Evolutionary conservation across 2,888 invertebrate species (phyloP).

Genomic region (Epirrita christyi): DNA sequence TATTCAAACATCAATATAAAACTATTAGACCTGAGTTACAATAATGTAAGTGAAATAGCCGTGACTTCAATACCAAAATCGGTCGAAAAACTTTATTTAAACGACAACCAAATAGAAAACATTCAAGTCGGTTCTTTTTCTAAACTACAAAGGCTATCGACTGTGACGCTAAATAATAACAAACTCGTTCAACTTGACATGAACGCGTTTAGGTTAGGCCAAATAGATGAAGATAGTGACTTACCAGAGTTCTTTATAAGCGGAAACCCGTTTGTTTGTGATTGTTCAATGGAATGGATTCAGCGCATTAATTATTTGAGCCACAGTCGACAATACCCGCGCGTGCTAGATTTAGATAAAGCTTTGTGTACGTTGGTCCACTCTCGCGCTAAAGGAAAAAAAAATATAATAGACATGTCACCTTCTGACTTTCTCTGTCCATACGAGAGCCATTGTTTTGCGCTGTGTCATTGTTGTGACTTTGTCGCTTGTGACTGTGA

Average conservation of each 20-base stretch:
- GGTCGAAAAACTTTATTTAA: conserved; percentile 89
- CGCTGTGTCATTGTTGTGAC: conserved; percentile 95
- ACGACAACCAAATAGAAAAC: conserved; percentile 88
- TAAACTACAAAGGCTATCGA: conserved; percentile 87
- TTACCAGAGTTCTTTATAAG: conserved; percentile 92
- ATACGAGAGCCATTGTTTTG: conserved; percentile 93
- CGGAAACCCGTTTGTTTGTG: conserved; percentile 93
- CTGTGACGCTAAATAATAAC: conserved; percentile 91
- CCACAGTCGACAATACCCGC: conserved; percentile 89
- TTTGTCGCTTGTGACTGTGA: conserved; percentile 96
- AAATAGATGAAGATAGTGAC: conserved; percentile 87
- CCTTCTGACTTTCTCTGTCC: conserved; percentile 92
- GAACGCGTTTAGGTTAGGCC: conserved; percentile 88
- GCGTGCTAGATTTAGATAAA: conserved; percentile 91
- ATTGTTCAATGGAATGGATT: conserved; percentile 95
- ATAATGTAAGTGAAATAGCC: conserved; percentile 87
- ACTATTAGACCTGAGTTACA: conserved; percentile 90
- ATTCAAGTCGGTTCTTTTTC: conserved; percentile 89
- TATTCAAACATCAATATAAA: conserved; percentile 85
- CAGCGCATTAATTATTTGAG: conserved; percentile 92
- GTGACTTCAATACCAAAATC: conserved; percentile 89
- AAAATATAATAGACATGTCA: conserved; percentile 88
- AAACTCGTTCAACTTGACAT: conserved; percentile 89
- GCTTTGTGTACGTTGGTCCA: conserved; percentile 91
- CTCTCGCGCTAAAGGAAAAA: conserved; percentile 87